These are phyloP conservation scores for Ariopsis seemanni DNA, from an alignment of 2,113 vertebrate genomes.

Conservation along the genomic window DNA sequence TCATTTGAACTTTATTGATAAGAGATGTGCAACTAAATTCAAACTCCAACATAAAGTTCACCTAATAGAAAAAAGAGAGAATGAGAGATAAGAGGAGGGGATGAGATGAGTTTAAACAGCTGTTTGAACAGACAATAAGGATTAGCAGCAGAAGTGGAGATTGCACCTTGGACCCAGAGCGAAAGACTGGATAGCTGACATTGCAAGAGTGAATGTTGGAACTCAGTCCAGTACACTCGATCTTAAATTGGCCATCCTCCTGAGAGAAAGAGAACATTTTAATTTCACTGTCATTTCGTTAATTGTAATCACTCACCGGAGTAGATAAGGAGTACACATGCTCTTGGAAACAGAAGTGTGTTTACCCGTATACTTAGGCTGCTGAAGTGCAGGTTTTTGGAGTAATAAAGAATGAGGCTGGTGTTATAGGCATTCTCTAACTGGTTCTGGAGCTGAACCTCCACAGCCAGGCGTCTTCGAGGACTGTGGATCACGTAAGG, in stretches of 20 bases:
- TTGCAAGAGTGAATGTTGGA: slow-evolving; percentile 79
- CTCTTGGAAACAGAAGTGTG: neutral
- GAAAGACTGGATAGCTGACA: slow-evolving; percentile 87
- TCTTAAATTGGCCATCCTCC: slow-evolving; percentile 79
- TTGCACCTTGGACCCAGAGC: slow-evolving; percentile 80
- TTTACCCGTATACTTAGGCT: slow-evolving; percentile 81
- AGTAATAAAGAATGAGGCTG: slow-evolving; percentile 83
- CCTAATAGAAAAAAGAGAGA: slow-evolving; percentile 66
- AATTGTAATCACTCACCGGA: neutral
- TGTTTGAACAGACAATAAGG: neutral
- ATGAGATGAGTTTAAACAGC: neutral
- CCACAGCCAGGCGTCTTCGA: slow-evolving; percentile 77
- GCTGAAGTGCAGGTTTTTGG: slow-evolving; percentile 89
- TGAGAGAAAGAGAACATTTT: slow-evolving; percentile 54
- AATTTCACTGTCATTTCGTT: neutral
- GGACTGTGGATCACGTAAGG: slow-evolving; percentile 81
- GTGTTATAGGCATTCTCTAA: slow-evolving; percentile 92
- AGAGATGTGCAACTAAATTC: slow-evolving; percentile 88
- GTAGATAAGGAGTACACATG: neutral
- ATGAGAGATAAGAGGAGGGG: neutral
- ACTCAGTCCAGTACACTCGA: slow-evolving; percentile 78
- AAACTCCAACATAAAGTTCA: slow-evolving; percentile 86
- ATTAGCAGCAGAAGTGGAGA: neutral
- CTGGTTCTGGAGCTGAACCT: slow-evolving; percentile 81
- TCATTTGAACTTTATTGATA: slow-evolving; percentile 77